These are phyloP conservation scores for Xerus inauris DNA, from an alignment of 2,113 vertebrate species.

Conservation along the genomic window DNA sequence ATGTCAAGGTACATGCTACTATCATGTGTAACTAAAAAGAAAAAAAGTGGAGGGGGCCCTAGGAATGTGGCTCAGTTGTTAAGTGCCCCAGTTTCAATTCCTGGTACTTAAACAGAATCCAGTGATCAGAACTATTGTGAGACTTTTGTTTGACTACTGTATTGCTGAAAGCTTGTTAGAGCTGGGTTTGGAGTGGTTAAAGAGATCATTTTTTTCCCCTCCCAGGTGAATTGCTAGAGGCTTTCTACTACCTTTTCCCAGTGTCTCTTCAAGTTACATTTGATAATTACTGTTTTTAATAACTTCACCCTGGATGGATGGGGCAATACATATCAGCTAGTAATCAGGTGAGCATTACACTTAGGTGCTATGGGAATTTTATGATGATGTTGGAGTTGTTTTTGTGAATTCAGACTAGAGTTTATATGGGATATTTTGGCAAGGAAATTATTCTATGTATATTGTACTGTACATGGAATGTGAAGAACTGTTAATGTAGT, in stretches of 20 bases:
- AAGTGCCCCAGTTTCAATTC: too few species aligned
- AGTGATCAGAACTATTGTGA: constrained; percentile 27
- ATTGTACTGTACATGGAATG: constrained; percentile 28
- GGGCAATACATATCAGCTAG: constrained; percentile 34
- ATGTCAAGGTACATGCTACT: too few species aligned
- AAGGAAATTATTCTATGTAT: not conserved
- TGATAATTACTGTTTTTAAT: not conserved
- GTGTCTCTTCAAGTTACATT: not conserved
- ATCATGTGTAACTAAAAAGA: too few species aligned
- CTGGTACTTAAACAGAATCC: not conserved
- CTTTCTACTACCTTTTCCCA: not conserved
- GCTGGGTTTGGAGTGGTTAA: constrained; percentile 17
- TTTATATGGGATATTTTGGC: constrained; percentile 53
- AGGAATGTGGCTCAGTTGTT: too few species aligned
- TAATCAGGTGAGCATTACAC: constrained; percentile 36
- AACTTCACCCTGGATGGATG: constrained; percentile 38
- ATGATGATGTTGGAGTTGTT: constrained; percentile 48
- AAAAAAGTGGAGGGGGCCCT: too few species aligned
- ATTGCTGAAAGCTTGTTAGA: constrained; percentile 36
- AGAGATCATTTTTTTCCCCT: not conserved
- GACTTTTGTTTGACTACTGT: constrained; percentile 60
- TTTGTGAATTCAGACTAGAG: constrained; percentile 43
- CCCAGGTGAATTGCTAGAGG: constrained; percentile 23
- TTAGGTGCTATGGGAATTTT: constrained; percentile 3
- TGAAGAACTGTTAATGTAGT: constrained; percentile 28